These are phyloP conservation scores for Anomalospiza imberbis DNA, from an alignment of 2,797 vertebrate genomes.

Conservation along the genomic window DNA sequence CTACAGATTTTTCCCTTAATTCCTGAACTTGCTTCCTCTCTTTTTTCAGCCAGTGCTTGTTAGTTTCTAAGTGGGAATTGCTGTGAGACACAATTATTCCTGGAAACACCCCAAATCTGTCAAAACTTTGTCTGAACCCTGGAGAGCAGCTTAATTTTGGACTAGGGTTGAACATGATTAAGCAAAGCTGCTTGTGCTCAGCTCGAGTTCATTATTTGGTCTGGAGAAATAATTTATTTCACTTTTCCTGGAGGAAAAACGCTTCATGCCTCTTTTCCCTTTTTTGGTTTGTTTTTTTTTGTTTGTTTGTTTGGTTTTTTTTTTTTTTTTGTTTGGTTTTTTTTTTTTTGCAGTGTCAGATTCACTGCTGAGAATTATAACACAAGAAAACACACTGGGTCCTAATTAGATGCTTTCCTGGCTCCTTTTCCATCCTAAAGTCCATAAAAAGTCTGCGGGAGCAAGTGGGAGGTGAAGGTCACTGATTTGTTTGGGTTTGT, in stretches of 20 bases:
- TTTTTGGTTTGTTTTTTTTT: background rate
- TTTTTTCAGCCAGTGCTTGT: background rate
- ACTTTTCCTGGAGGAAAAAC: background rate
- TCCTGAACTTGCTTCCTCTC: background rate
- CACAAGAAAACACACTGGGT: conserved; percentile 83
- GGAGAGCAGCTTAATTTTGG: background rate
- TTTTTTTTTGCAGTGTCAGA: conserved; percentile 19
- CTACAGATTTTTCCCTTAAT: background rate
- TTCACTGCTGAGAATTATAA: conserved; percentile 76
- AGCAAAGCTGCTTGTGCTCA: conserved; percentile 14
- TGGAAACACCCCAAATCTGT: conserved; percentile 7
- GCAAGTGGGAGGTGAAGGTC: conserved; percentile 75
- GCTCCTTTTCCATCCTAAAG: conserved; percentile 82
- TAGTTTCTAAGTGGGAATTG: background rate
- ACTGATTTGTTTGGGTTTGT: conserved; percentile 17
- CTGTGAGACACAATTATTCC: background rate
- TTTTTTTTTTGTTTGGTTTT: background rate
- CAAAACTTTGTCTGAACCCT: conserved; percentile 19
- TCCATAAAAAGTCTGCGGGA: conserved; percentile 86
- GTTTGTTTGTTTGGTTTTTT: background rate
- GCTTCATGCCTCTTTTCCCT: background rate
- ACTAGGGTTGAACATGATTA: background rate
- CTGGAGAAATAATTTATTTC: background rate
- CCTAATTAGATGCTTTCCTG: conserved; percentile 82
- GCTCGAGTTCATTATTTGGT: conserved; percentile 24